phyloP scores from a whole-genome alignment of 2,797 vertebrate species.

The Pseudomugil tenellus region DNA sequence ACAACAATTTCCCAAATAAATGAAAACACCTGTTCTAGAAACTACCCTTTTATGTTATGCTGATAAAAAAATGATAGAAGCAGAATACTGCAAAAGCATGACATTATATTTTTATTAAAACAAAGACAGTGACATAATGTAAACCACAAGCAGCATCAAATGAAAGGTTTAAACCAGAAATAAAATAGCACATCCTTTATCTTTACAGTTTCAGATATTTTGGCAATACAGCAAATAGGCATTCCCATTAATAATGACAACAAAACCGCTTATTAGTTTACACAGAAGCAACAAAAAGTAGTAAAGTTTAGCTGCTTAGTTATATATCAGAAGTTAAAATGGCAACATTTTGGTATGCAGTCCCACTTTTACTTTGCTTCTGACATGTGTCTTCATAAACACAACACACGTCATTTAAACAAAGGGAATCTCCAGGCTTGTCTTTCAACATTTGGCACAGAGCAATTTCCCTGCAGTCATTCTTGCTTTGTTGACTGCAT shows the following conservation, averaged over 20 bases:
- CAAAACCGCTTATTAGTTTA: slow-evolving; percentile 64
- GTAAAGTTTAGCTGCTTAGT: slow-evolving; percentile 33
- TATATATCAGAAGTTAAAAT: slow-evolving; percentile 52
- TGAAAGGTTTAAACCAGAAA: slow-evolving; percentile 60
- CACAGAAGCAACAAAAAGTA: slow-evolving; percentile 52
- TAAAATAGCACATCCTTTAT: slow-evolving; percentile 34
- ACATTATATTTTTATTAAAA: slow-evolving; percentile 74
- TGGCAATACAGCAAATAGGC: slow-evolving; percentile 71
- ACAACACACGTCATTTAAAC: slow-evolving; percentile 25
- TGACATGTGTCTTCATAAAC: slow-evolving; percentile 12
- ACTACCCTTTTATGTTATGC: not conserved
- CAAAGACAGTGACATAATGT: slow-evolving; percentile 57
- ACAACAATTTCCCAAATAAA: too few species aligned
- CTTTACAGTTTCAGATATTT: slow-evolving; percentile 65
- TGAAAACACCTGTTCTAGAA: too few species aligned
- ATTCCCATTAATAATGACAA: slow-evolving; percentile 57
- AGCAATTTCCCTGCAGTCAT: slow-evolving; percentile 27
- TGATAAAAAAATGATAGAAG: slow-evolving; percentile 6
- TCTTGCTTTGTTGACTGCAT: slow-evolving; percentile 9
- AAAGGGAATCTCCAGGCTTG: slow-evolving; percentile 11
- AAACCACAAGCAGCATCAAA: slow-evolving; percentile 63
- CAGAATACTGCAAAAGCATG: slow-evolving; percentile 48
- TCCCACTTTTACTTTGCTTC: slow-evolving; percentile 1
- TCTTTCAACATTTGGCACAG: slow-evolving; percentile 58
- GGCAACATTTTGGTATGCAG: slow-evolving; percentile 49